Percentiles rank a stretch among this genome's conserved stretches.
Evolutionary conservation across 2,113 vertebrate genomes (phyloP).

Genomic region (Aspiorhynchus laticeps): DNA sequence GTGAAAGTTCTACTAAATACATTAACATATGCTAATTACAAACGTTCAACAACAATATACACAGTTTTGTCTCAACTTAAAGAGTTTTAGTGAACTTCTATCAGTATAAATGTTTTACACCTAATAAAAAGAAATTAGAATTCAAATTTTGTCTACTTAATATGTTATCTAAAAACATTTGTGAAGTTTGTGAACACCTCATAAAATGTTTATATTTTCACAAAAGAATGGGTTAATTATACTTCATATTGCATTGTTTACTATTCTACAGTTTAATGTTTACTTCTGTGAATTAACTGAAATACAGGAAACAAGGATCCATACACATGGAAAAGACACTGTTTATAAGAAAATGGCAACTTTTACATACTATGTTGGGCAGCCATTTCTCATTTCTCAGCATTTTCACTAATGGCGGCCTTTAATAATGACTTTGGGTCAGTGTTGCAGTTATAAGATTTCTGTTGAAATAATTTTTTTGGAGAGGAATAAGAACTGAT

Average conservation of each 20-base stretch:
- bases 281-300: background rate
- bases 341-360: background rate
- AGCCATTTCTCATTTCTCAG: background rate
- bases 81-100: no score
- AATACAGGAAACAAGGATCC: background rate
- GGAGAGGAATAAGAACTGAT: constrained; percentile 30
- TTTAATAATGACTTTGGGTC: background rate
- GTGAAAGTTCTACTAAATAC: no score
- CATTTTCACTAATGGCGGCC: background rate
- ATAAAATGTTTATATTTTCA: no score
- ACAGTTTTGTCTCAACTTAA: no score
- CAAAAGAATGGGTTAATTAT: background rate
- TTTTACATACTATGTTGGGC: background rate
- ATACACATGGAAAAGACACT: background rate
- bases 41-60: no score
- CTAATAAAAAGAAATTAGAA: no score
- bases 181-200: background rate
- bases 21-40: no score
- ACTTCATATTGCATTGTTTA: no score
- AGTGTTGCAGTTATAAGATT: background rate
- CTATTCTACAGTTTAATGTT: no score
- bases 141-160: no score
- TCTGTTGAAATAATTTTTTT: background rate
- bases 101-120: no score
- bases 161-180: background rate